Evolutionary conservation across 2,113 vertebrate genomes (phyloP).

Genomic region (Platysternon megacephalum): DNA sequence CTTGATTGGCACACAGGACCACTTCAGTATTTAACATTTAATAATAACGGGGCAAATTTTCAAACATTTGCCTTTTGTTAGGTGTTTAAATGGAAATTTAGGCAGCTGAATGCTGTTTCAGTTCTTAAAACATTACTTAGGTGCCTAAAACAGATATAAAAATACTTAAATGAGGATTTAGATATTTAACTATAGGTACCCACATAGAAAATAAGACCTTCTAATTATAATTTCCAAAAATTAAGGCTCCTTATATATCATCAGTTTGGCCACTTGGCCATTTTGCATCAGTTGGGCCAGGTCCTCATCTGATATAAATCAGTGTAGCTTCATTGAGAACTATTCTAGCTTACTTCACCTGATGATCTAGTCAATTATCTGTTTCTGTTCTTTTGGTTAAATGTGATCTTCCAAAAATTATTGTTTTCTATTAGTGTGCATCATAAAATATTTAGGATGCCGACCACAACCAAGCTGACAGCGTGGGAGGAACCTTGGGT

Average conservation of each 20-base stretch:
- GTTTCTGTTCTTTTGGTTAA: slow-evolving; percentile 15
- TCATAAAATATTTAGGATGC: neutral
- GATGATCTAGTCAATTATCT: neutral
- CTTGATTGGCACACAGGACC: neutral
- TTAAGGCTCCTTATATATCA: slow-evolving; percentile 46
- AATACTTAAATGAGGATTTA: slow-evolving; percentile 37
- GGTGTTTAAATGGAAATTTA: neutral
- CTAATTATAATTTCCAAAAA: slow-evolving; percentile 59
- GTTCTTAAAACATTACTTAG: slow-evolving; percentile 29
- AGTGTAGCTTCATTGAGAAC: slow-evolving; percentile 50
- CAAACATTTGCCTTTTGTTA: neutral
- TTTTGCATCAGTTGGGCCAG: slow-evolving; percentile 29
- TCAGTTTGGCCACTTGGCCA: too few species aligned
- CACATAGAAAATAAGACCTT: slow-evolving; percentile 54
- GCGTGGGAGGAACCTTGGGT: neutral
- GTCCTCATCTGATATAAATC: slow-evolving; percentile 33
- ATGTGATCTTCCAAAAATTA: neutral
- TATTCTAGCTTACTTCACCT: slow-evolving; percentile 33
- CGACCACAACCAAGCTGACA: neutral
- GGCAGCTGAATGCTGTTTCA: neutral
- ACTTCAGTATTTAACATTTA: neutral
- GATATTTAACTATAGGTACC: slow-evolving; percentile 50
- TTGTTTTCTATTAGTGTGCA: neutral
- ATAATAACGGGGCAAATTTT: neutral
- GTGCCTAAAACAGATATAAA: slow-evolving; percentile 36